These are phyloP conservation scores for Falco cherrug DNA, from an alignment of 2,797 vertebrate species.

Conservation along the genomic window DNA sequence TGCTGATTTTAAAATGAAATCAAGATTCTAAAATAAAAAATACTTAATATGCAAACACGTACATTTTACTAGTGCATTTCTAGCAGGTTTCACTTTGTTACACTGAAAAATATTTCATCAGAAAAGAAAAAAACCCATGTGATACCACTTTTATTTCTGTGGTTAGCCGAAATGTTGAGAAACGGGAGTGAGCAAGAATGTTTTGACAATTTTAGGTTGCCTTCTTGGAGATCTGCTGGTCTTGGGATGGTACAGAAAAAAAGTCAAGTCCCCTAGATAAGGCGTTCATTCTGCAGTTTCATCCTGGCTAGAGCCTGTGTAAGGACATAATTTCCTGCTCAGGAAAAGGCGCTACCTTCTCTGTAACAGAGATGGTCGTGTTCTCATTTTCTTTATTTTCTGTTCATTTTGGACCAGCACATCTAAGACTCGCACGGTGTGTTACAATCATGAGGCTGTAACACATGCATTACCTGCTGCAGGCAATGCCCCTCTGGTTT, in stretches of 20 bases:
- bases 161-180: not conserved
- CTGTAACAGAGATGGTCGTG: not conserved
- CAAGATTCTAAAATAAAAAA: not conserved
- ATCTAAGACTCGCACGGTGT: not conserved
- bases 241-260: not conserved
- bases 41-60: not conserved
- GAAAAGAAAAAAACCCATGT: not conserved
- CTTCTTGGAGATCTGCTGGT: not conserved
- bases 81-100: not conserved
- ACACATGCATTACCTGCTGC: not conserved
- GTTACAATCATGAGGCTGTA: not conserved
- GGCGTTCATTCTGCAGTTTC: not conserved
- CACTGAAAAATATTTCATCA: not conserved
- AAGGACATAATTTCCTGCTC: not conserved
- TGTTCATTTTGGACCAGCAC: not conserved
- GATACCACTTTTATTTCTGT: not conserved
- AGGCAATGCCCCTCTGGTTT: not conserved
- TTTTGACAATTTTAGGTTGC: not conserved
- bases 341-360: not conserved
- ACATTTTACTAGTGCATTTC: not conserved
- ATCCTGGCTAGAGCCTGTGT: not conserved
- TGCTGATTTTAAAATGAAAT: not conserved
- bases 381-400: constrained; percentile 5
- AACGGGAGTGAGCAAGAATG: not conserved
- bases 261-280: not conserved